These are phyloP conservation scores for Dromiciops gliroides DNA, from an alignment of 2,113 vertebrate genomes.

Conservation along the genomic window DNA sequence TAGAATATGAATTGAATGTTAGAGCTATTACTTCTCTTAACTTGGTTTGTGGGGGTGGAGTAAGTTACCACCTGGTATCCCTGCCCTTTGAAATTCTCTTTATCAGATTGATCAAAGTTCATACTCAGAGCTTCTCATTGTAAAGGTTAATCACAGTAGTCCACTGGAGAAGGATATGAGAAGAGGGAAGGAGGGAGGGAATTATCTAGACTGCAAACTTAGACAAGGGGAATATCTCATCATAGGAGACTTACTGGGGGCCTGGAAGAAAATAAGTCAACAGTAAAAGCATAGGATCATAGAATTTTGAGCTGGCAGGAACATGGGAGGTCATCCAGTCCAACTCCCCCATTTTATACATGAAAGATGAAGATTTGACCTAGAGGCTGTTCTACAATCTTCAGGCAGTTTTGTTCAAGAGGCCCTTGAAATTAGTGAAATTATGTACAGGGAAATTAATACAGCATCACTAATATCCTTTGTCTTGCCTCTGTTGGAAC, in stretches of 20 bases:
- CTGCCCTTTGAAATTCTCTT: not conserved
- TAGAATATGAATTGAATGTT: not conserved
- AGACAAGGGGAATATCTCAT: not conserved
- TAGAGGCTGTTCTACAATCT: not conserved
- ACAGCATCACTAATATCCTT: not conserved
- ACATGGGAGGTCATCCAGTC: not conserved
- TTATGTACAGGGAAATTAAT: not conserved
- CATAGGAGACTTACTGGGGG: not conserved
- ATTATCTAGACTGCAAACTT: not conserved
- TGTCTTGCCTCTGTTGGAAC: not conserved
- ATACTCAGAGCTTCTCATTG: not conserved
- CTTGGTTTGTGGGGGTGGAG: not conserved
- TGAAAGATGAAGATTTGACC: not conserved
- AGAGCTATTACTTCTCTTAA: not conserved
- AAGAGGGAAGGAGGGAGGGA: not conserved
- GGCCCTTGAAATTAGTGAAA: not conserved
- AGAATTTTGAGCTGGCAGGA: not conserved
- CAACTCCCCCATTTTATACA: not conserved
- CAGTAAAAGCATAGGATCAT: not conserved
- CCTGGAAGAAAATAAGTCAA: not conserved
- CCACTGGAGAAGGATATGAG: not conserved
- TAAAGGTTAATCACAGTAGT: not conserved
- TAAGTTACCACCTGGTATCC: not conserved
- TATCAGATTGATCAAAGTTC: not conserved
- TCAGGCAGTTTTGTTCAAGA: not conserved